These are phyloP conservation scores for Encarsia formosa DNA, from an alignment of 2,888 invertebrate genomes.

Conservation along the genomic window DNA sequence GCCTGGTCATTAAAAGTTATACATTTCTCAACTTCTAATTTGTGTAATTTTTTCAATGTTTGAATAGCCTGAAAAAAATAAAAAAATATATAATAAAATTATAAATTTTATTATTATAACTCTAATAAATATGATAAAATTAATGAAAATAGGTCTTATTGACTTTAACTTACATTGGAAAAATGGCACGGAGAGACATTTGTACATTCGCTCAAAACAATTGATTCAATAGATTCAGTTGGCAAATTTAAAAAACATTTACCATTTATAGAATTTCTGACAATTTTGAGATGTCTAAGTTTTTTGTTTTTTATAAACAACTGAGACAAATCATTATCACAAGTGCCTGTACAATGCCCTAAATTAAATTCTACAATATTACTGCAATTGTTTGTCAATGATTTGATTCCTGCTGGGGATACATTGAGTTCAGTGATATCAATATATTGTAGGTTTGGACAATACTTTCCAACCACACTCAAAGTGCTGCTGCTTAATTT, in stretches of 20 bases:
- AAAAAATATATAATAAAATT: conserved; percentile 4
- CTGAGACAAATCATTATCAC: conserved; percentile 41
- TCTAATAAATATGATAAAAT: background rate
- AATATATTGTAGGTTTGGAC: conserved; percentile 56
- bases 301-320: conserved; percentile 41
- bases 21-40: conserved; percentile 36
- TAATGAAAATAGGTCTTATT: background rate
- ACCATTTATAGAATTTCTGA: conserved; percentile 36
- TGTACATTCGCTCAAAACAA: conserved; percentile 36
- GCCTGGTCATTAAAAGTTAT: conserved; percentile 33
- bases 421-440: conserved; percentile 54
- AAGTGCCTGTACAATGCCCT: conserved; percentile 50
- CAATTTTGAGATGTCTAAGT: conserved; percentile 37
- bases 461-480: conserved; percentile 57
- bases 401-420: conserved; percentile 54
- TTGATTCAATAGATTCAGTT: conserved; percentile 38
- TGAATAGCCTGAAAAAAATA: conserved; percentile 33
- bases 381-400: conserved; percentile 54
- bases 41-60: conserved; percentile 33
- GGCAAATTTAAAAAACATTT: conserved; percentile 40
- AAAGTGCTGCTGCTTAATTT: conserved; percentile 56
- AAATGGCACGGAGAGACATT: conserved; percentile 33
- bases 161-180: conserved; percentile 34
- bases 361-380: conserved; percentile 54
- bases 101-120: background rate